Percentiles rank a stretch among this genome's conserved stretches.
Conservation (phyloP, 2,113 vertebrate genomes). For the Peromyscus californicus region DNA sequence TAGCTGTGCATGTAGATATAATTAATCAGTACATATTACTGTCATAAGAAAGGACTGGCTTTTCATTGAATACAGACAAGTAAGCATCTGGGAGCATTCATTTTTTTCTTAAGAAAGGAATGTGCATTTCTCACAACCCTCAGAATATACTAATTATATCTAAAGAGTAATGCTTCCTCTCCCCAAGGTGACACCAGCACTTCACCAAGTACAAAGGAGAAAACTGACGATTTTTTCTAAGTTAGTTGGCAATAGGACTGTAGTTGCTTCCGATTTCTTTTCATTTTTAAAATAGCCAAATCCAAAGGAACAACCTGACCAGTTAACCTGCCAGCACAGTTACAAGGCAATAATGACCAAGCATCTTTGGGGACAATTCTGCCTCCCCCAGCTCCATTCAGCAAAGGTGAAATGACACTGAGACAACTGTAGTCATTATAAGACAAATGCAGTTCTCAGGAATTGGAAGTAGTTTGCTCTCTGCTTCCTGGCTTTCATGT, state of each 20-base stretch:
- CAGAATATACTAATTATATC: not conserved
- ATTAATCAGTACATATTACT: not conserved
- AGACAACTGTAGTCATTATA: conserved; percentile 61
- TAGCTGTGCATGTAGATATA: not conserved
- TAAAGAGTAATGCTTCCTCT: not conserved
- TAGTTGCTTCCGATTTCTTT: conserved; percentile 57
- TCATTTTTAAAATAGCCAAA: conserved; percentile 66
- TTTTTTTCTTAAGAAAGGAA: conserved; percentile 47
- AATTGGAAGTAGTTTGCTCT: conserved; percentile 64
- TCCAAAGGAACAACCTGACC: conserved; percentile 66
- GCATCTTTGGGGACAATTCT: not conserved
- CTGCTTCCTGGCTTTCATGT: conserved; percentile 58
- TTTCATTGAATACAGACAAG: conserved; percentile 22
- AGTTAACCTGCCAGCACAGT: conserved; percentile 63
- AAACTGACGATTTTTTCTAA: conserved; percentile 58
- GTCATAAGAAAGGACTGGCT: not conserved
- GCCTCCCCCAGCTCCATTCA: not conserved
- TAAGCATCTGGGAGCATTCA: conserved; percentile 29
- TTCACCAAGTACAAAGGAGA: conserved; percentile 56
- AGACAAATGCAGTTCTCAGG: conserved; percentile 63
- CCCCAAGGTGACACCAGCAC: not conserved
- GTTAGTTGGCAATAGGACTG: not conserved
- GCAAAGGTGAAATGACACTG: conserved; percentile 50
- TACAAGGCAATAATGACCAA: not conserved
- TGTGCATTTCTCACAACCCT: not conserved